A percentile compares a stretch with the other conserved stretches of the same genome.
Evolutionary conservation across 1,140 invertebrate genomes (phyloP).

Genomic region (Nymphalis io): DNA sequence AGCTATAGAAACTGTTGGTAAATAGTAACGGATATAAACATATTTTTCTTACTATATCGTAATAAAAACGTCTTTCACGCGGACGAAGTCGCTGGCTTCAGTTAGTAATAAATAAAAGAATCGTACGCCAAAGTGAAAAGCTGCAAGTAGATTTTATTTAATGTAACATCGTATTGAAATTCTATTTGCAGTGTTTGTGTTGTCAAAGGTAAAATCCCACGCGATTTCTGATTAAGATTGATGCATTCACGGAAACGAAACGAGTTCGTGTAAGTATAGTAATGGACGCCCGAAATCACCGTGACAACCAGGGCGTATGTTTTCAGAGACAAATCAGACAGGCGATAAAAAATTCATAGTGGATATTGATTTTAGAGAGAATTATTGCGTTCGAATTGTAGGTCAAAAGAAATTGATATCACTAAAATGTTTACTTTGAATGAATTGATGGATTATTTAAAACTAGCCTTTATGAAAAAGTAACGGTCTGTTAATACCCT

Average conservation of each 20-base stretch:
- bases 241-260: slow-evolving; percentile 43
- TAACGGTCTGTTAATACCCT: too few species aligned
- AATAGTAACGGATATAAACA: too few species aligned
- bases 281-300: slow-evolving; percentile 31
- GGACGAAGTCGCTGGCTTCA: too few species aligned
- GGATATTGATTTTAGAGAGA: slow-evolving; percentile 22
- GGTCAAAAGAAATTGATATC: not conserved
- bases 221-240: slow-evolving; percentile 67
- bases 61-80: too few species aligned
- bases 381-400: not conserved
- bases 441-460: too few species aligned
- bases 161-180: slow-evolving; percentile 18
- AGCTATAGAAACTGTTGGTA: too few species aligned
- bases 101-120: not conserved
- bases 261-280: slow-evolving; percentile 20
- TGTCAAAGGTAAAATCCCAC: slow-evolving; percentile 41
- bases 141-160: slow-evolving; percentile 11
- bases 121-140: not conserved
- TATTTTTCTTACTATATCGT: too few species aligned
- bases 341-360: slow-evolving; percentile 28
- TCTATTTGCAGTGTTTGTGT: slow-evolving; percentile 32
- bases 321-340: slow-evolving; percentile 33
- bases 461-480: too few species aligned
- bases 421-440: not conserved
- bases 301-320: slow-evolving; percentile 23